Evolutionary conservation across 2,797 vertebrate genomes (phyloP).

Genomic region (Pangasius sanitwongsei): DNA sequence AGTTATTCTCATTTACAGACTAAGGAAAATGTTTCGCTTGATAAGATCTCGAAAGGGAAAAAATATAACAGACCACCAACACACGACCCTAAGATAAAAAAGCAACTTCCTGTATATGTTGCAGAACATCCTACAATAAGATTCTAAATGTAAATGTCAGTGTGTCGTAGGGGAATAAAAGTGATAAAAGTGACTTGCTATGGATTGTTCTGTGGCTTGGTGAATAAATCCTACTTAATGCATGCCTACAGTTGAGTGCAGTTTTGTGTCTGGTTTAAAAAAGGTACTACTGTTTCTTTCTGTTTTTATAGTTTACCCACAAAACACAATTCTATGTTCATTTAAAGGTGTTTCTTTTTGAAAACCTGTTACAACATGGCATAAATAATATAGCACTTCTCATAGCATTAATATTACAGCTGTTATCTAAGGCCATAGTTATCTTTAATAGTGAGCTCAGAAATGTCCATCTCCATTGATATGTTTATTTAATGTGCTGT

Average conservation of each 20-base stretch:
- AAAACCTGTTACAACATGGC: neutral
- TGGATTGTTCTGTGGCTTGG: neutral
- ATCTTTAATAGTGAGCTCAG: too few relatives aligned
- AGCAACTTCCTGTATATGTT: slow-evolving; percentile 23
- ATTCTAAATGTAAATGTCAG: slow-evolving; percentile 6
- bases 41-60: slow-evolving; percentile 25
- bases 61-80: slow-evolving; percentile 29
- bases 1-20: neutral
- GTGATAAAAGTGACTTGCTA: neutral
- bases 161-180: neutral
- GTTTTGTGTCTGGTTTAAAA: neutral
- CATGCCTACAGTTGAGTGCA: neutral
- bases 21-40: neutral
- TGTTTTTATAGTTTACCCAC: neutral
- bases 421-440: neutral
- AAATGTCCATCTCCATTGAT: neutral
- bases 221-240: neutral
- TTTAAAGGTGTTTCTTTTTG: neutral
- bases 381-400: neutral
- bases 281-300: neutral
- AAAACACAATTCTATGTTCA: neutral
- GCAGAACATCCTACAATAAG: neutral
- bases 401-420: neutral
- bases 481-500: neutral
- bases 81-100: slow-evolving; percentile 22